phyloP scores from a whole-genome alignment of 2,797 vertebrate genomes.

The Hydrophis major region DNA sequence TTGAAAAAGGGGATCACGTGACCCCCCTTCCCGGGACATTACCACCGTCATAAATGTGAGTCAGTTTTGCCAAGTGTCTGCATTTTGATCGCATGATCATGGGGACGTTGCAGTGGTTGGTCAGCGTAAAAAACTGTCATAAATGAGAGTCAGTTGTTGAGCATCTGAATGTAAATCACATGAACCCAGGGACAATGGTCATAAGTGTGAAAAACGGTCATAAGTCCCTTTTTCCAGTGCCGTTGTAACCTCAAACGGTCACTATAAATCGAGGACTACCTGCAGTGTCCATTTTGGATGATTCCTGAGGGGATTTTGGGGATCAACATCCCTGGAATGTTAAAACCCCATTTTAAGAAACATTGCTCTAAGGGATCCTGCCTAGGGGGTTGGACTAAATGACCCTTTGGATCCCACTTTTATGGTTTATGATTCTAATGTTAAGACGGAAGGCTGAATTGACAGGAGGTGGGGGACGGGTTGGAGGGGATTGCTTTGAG shows the following conservation, averaged over 20 bases:
- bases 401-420: background rate
- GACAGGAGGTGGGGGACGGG: background rate
- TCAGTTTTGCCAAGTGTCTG: too few species aligned
- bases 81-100: background rate
- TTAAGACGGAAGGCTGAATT: background rate
- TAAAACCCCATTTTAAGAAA: background rate
- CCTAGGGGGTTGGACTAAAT: background rate
- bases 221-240: background rate
- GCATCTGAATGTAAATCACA: background rate
- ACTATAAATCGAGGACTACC: background rate
- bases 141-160: background rate
- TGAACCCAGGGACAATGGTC: too few species aligned
- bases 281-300: background rate
- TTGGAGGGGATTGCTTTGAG: background rate
- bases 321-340: background rate
- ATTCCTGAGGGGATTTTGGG: background rate
- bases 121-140: background rate
- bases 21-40: background rate
- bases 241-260: background rate
- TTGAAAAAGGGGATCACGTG: background rate
- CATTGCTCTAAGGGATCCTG: background rate
- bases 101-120: background rate
- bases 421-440: background rate
- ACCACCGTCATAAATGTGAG: background rate
- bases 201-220: background rate